Percentiles rank a stretch among this genome's conserved stretches.
Evolutionary conservation across 2,113 vertebrate genomes (phyloP).

Genomic region (Passer domesticus): DNA sequence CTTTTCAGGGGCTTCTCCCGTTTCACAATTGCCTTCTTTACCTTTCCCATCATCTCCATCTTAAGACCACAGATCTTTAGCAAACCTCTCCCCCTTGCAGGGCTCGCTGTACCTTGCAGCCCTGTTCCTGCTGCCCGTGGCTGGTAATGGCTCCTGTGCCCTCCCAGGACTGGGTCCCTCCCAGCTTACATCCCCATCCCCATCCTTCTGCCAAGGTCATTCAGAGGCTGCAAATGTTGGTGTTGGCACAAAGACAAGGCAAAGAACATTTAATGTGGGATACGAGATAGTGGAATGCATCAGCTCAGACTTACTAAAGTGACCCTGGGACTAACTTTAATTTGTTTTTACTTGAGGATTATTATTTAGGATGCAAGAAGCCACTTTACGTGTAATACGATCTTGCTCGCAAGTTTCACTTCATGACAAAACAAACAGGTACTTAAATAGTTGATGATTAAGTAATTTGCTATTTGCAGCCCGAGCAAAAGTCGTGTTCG

Average conservation of each 20-base stretch:
- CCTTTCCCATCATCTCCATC: neutral
- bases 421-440: slow-evolving; percentile 25
- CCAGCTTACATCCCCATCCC: neutral
- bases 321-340: neutral
- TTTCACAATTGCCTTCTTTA: neutral
- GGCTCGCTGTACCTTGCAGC: neutral
- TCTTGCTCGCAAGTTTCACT: neutral
- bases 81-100: neutral
- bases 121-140: neutral
- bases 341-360: neutral
- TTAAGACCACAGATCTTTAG: neutral
- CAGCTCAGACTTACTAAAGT: neutral
- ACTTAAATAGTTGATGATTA: slow-evolving; percentile 44
- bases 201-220: neutral
- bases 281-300: neutral
- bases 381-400: neutral
- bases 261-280: neutral
- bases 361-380: neutral
- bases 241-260: neutral
- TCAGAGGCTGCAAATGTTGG: neutral
- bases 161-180: neutral
- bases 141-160: neutral
- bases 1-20: neutral
- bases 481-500: neutral
- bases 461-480: slow-evolving; percentile 31